These are phyloP conservation scores for Rhodeus uyekii DNA, from an alignment of 2,797 vertebrate species.

Conservation along the genomic window DNA sequence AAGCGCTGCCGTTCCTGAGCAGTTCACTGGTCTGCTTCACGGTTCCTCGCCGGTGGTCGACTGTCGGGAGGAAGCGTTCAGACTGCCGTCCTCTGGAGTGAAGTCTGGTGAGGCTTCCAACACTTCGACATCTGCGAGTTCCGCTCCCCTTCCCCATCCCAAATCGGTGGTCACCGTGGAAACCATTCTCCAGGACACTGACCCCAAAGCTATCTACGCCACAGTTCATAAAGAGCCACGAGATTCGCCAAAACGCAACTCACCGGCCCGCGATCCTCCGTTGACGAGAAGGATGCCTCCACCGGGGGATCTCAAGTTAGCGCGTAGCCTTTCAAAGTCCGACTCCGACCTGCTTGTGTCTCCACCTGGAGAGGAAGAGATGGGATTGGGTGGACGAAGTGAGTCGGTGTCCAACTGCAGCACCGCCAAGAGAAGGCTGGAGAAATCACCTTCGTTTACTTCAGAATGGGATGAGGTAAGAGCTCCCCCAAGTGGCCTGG, in stretches of 20 bases:
- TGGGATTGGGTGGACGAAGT: constrained; percentile 88
- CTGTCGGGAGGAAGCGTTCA: constrained; percentile 86
- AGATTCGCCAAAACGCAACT: constrained; percentile 52
- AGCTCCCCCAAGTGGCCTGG: background rate
- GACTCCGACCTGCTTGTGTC: constrained; percentile 97
- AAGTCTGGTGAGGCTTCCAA: constrained; percentile 43
- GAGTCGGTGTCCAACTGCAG: constrained; percentile 98
- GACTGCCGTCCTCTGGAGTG: constrained; percentile 64
- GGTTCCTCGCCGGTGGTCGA: constrained; percentile 96
- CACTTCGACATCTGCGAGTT: constrained; percentile 32
- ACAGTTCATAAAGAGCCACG: constrained; percentile 78
- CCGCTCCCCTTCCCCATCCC: constrained; percentile 42
- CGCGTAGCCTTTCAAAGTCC: constrained; percentile 97
- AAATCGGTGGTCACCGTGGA: constrained; percentile 69
- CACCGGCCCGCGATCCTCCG: constrained; percentile 58
- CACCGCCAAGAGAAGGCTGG: constrained; percentile 89
- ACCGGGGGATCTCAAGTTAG: constrained; percentile 93
- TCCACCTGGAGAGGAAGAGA: constrained; percentile 92
- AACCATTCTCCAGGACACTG: constrained; percentile 78
- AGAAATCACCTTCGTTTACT: constrained; percentile 96
- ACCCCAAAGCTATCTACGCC: constrained; percentile 83
- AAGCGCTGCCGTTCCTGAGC: constrained; percentile 83
- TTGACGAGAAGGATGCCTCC: constrained; percentile 78
- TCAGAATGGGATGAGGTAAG: constrained; percentile 99
- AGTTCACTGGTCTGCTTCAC: constrained; percentile 95